These are phyloP conservation scores for Gobio gobio DNA, from an alignment of 2,113 vertebrate species.

Conservation along the genomic window DNA sequence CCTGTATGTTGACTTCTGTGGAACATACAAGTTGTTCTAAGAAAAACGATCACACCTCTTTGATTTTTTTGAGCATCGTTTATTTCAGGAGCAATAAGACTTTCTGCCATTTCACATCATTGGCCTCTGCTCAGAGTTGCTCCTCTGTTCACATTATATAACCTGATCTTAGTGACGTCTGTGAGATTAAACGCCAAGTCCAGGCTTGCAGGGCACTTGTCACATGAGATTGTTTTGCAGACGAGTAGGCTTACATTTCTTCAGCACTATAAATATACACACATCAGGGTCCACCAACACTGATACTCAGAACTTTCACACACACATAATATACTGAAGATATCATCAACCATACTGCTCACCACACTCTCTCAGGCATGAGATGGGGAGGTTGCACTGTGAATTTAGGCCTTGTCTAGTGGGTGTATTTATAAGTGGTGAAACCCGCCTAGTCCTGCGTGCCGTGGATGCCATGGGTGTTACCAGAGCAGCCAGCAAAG, in stretches of 20 bases:
- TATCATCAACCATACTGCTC: conserved; percentile 4
- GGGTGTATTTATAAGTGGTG: conserved; percentile 74
- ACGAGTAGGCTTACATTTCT: background rate
- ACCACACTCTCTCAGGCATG: conserved; percentile 15
- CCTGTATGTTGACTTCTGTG: background rate
- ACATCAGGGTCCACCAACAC: background rate
- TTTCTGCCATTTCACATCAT: background rate
- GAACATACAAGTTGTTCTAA: background rate
- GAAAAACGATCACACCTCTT: background rate
- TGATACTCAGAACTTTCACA: conserved; percentile 7
- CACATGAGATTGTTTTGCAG: conserved; percentile 10
- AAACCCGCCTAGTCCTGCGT: conserved; percentile 67
- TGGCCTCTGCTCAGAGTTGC: background rate
- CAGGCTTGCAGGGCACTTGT: background rate
- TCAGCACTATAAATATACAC: background rate
- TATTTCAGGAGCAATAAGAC: conserved; percentile 7
- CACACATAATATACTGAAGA: conserved; percentile 20
- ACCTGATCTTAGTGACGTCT: conserved; percentile 17
- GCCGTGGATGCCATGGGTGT: conserved; percentile 68
- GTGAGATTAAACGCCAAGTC: background rate
- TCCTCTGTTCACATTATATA: conserved; percentile 24
- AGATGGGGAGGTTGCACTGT: conserved; percentile 38
- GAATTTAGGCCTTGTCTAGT: conserved; percentile 65
- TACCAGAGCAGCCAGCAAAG: conserved; percentile 69
- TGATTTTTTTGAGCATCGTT: background rate